phyloP scores from a whole-genome alignment of 2,888 invertebrate species.

The Cosmia trapezina region DNA sequence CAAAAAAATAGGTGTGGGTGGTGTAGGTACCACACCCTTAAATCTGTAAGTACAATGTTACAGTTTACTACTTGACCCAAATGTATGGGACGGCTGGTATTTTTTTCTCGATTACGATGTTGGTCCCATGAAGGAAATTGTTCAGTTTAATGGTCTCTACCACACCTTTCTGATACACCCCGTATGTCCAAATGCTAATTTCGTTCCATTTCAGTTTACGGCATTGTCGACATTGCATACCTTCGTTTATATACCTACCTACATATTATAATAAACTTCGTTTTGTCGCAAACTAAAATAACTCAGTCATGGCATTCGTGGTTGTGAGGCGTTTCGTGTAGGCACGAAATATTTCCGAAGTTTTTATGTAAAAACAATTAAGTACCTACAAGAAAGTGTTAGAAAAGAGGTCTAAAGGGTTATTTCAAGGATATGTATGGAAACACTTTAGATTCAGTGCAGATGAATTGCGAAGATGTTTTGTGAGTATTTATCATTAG shows the following conservation, averaged over 20 bases:
- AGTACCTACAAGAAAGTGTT: constrained; percentile 14
- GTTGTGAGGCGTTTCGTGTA: constrained; percentile 41
- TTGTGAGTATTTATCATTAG: constrained; percentile 47
- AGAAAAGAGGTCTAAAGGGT: constrained; percentile 1
- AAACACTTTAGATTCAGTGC: constrained; percentile 19
- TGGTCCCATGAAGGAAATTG: too few species aligned
- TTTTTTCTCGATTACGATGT: too few species aligned
- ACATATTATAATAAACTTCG: constrained; percentile 29
- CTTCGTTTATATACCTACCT: constrained; percentile 21
- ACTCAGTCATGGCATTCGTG: constrained; percentile 54
- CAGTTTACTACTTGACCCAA: too few species aligned
- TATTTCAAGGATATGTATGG: constrained; percentile 19
- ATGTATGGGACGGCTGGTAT: too few species aligned
- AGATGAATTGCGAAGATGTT: constrained; percentile 37
- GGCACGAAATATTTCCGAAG: constrained; percentile 35
- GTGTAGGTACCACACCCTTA: too few species aligned
- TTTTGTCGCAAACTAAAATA: constrained; percentile 57
- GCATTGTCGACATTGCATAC: constrained; percentile 21
- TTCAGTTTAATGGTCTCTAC: too few species aligned
- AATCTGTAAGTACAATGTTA: too few species aligned
- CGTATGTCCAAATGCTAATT: constrained; percentile 11
- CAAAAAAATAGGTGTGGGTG: too few species aligned
- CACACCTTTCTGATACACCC: too few species aligned
- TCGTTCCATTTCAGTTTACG: constrained; percentile 20
- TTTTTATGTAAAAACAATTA: constrained; percentile 13